These are phyloP conservation scores for Apolygus lucorum DNA, from an alignment of 1,140 invertebrate genomes.

Conservation along the genomic window DNA sequence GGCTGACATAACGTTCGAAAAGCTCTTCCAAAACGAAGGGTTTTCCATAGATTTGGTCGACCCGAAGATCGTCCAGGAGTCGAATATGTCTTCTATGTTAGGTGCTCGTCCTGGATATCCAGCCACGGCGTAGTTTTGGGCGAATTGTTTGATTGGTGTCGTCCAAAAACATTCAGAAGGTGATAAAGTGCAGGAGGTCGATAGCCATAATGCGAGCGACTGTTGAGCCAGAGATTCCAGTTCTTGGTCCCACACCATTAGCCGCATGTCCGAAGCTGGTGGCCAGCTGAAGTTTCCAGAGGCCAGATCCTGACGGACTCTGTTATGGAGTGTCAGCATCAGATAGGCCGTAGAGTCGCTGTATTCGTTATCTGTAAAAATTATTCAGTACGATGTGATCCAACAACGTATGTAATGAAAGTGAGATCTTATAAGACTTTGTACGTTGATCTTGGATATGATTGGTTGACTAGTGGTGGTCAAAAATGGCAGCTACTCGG, in stretches of 20 bases:
- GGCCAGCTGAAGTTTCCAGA: not conserved
- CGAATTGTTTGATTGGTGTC: not conserved
- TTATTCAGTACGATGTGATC: no score
- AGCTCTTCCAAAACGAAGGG: not conserved
- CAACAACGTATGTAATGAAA: no score
- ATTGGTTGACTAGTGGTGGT: no score
- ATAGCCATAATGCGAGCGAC: not conserved
- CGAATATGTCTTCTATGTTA: not conserved
- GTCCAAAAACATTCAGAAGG: slow-evolving; percentile 4
- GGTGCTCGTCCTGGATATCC: not conserved
- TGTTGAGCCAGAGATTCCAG: not conserved
- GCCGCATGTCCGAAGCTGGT: not conserved
- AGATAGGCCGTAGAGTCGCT: no score
- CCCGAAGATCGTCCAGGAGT: not conserved
- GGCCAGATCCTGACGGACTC: not conserved
- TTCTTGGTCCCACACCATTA: not conserved
- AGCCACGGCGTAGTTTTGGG: not conserved
- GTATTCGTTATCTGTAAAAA: no score
- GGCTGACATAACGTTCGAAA: not conserved
- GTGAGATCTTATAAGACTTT: no score
- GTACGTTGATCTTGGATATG: no score
- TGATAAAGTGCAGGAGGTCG: not conserved
- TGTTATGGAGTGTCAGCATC: not conserved
- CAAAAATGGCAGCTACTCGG: no score
- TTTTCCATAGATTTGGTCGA: not conserved